These are phyloP conservation scores for Molothrus aeneus DNA, from an alignment of 2,797 vertebrate species.

Conservation along the genomic window DNA sequence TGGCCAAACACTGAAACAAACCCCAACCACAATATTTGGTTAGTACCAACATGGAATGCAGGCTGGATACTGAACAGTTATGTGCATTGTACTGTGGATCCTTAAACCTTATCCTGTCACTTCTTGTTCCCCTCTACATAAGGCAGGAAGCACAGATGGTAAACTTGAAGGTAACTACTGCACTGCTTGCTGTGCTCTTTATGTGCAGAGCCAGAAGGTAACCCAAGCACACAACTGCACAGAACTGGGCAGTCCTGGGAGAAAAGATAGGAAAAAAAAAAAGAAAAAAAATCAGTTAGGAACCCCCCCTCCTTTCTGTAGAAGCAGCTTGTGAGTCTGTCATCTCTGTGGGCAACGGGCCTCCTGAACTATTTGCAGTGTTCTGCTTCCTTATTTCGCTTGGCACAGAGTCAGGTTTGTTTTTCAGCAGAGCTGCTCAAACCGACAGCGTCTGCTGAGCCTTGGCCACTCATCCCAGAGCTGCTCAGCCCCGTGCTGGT, in stretches of 20 bases:
- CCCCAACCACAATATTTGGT: not conserved
- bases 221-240: not conserved
- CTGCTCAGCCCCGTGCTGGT: not conserved
- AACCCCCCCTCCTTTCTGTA: not conserved
- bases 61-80: not conserved
- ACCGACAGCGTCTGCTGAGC: not conserved
- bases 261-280: too few species aligned
- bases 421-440: conserved; percentile 57
- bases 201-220: not conserved
- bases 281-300: not conserved
- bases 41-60: not conserved
- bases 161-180: not conserved
- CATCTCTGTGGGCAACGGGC: conserved; percentile 17
- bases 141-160: not conserved
- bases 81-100: not conserved
- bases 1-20: not conserved
- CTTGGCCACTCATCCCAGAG: not conserved
- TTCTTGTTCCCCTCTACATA: not conserved
- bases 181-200: not conserved
- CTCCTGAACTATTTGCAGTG: conserved; percentile 49
- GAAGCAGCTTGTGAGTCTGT: conserved; percentile 15
- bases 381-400: conserved; percentile 61
- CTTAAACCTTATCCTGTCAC: not conserved
- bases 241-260: not conserved
- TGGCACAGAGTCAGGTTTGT: conserved; percentile 59